phyloP scores from a whole-genome alignment of 2,113 vertebrate genomes.

The Coturnix japonica region DNA sequence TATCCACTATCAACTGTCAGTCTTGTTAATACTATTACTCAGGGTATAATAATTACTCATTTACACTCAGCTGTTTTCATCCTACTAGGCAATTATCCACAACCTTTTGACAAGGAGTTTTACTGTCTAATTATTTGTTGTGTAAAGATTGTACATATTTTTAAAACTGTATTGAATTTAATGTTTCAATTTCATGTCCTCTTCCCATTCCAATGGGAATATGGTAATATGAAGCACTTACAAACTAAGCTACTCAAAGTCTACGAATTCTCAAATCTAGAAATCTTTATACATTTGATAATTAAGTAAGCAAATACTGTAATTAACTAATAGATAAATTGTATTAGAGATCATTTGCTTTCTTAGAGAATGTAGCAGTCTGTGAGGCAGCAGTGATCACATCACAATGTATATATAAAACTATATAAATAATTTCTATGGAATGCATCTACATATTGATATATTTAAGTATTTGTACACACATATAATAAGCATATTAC shows the following conservation, averaged over 20 bases:
- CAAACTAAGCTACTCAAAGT: not conserved
- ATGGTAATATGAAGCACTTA: not conserved
- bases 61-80: not conserved
- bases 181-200: not conserved
- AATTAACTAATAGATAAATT: not conserved
- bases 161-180: not conserved
- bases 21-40: not conserved
- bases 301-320: not conserved
- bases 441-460: not conserved
- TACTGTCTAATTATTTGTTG: not conserved
- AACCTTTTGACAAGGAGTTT: not conserved
- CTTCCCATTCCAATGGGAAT: not conserved
- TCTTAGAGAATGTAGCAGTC: not conserved
- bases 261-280: not conserved
- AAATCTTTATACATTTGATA: not conserved
- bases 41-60: not conserved
- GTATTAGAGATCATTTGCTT: not conserved
- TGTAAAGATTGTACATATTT: not conserved
- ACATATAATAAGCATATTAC: not conserved
- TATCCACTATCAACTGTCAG: not conserved
- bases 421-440: not conserved
- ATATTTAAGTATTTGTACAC: not conserved
- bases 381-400: not conserved
- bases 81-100: not conserved
- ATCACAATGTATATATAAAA: not conserved